Percentiles rank a stretch among this genome's conserved stretches.
These are phyloP conservation scores for Hydrolagus affinis DNA, from an alignment of 2,113 vertebrate genomes.

Conservation along the genomic window DNA sequence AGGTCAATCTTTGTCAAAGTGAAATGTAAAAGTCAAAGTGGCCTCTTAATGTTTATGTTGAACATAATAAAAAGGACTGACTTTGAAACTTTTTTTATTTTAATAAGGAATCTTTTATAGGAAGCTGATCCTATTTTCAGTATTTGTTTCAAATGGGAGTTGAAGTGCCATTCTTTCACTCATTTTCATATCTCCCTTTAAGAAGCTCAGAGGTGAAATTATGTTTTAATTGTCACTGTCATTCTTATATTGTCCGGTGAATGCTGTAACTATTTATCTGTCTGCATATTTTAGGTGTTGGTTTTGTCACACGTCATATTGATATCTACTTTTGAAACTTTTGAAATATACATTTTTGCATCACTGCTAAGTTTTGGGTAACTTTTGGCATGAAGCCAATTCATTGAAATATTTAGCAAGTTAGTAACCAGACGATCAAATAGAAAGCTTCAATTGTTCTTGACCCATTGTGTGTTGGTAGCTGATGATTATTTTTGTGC, in stretches of 20 bases:
- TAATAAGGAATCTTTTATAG: neutral
- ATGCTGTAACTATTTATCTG: conserved; percentile 6
- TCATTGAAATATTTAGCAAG: too few relatives aligned
- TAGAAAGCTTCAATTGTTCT: too few relatives aligned
- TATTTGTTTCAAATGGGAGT: neutral
- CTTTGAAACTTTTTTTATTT: neutral
- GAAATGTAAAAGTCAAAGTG: conserved; percentile 26
- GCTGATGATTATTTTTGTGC: too few relatives aligned
- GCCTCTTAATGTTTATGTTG: conserved; percentile 14
- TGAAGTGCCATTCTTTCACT: neutral
- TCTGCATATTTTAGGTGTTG: neutral
- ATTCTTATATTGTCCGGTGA: conserved; percentile 2
- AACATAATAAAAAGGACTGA: neutral
- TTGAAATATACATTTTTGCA: too few relatives aligned
- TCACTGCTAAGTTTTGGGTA: too few relatives aligned
- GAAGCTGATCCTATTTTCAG: conserved; percentile 2
- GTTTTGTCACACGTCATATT: too few relatives aligned
- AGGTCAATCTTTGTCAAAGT: neutral
- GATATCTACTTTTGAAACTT: too few relatives aligned
- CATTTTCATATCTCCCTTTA: neutral
- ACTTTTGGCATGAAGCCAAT: too few relatives aligned
- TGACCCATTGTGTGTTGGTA: too few relatives aligned
- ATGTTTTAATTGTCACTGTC: neutral
- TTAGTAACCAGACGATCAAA: too few relatives aligned
- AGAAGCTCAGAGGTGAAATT: neutral